These are phyloP conservation scores for Slavum lentiscoides DNA, from an alignment of 2,888 invertebrate genomes.

Conservation along the genomic window DNA sequence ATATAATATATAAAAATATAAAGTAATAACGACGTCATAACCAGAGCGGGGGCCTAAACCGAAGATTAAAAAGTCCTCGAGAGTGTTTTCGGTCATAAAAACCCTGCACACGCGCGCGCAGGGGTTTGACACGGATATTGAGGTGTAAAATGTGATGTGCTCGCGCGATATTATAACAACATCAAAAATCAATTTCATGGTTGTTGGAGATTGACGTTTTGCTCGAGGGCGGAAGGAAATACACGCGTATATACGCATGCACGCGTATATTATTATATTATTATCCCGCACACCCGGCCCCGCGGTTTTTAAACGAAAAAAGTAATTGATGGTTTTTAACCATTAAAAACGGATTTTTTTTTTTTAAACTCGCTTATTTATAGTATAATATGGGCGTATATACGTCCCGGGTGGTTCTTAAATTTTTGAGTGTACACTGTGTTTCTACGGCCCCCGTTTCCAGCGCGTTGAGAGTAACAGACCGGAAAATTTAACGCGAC, in stretches of 20 bases:
- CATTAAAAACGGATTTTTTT: constrained; percentile 46
- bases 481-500: constrained; percentile 45
- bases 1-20: too few relatives aligned
- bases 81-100: background rate
- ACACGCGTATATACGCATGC: background rate
- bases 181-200: constrained; percentile 51
- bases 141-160: constrained; percentile 36
- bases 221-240: background rate
- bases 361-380: constrained; percentile 7
- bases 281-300: background rate
- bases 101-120: background rate
- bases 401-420: constrained; percentile 19
- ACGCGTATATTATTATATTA: background rate
- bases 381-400: background rate
- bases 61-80: constrained; percentile 14
- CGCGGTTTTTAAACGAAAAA: constrained; percentile 45
- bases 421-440: constrained; percentile 2
- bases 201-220: constrained; percentile 41
- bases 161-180: constrained; percentile 34
- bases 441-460: constrained; percentile 12
- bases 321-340: constrained; percentile 49
- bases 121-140: constrained; percentile 15
- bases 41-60: background rate
- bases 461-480: constrained; percentile 39
- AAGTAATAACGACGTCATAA: background rate